Conservation (phyloP, 1,140 invertebrate genomes). For the Temnothorax nylanderi region DNA sequence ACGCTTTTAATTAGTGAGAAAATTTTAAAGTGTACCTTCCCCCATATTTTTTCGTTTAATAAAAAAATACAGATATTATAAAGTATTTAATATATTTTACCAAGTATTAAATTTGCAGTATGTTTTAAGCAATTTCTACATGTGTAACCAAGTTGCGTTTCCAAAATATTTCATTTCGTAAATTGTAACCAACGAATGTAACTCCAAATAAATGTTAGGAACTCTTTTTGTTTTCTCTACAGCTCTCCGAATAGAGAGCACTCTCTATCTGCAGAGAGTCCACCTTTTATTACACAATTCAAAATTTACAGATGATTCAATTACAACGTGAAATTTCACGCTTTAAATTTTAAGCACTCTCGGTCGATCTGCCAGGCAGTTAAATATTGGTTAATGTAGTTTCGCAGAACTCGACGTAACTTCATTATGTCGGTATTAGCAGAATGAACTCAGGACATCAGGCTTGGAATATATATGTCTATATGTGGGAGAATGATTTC, state of each 20-base stretch:
- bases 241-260: background rate
- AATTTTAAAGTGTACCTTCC: background rate
- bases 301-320: slow-evolving; percentile 23
- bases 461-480: background rate
- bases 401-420: background rate
- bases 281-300: background rate
- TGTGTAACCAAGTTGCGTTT: background rate
- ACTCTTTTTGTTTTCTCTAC: background rate
- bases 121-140: background rate
- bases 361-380: background rate
- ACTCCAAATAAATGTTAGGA: background rate
- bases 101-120: background rate
- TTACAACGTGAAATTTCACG: slow-evolving; percentile 12
- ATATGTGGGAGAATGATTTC: background rate
- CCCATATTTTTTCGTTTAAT: background rate
- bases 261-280: background rate
- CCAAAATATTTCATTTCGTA: background rate
- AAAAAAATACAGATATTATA: background rate
- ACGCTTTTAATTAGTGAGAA: background rate
- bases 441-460: background rate
- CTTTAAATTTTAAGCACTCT: slow-evolving; percentile 26
- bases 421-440: background rate
- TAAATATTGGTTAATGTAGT: slow-evolving; percentile 26
- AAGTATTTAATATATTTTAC: background rate
- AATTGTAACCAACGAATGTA: background rate